phyloP scores from a whole-genome alignment of 2,797 vertebrate species.

The Lophius americanus region DNA sequence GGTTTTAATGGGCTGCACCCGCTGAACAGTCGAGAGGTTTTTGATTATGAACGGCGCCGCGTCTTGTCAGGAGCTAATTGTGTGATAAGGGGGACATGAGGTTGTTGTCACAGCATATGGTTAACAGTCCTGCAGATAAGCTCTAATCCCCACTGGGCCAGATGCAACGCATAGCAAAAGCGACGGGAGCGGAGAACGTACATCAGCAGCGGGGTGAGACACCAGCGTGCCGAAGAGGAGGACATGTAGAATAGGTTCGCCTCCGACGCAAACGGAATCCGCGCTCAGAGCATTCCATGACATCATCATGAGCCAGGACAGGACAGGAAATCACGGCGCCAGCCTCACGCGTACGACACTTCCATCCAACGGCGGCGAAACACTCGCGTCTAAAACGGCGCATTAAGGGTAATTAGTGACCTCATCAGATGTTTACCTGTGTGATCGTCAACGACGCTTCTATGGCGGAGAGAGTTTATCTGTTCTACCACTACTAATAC shows the following conservation, averaged over 20 bases:
- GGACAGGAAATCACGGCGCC: constrained; percentile 16
- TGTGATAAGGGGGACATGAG: constrained; percentile 67
- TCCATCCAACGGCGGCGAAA: constrained; percentile 24
- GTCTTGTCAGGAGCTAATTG: constrained; percentile 58
- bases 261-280: constrained; percentile 30
- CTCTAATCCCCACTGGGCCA: constrained; percentile 65
- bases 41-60: constrained; percentile 64
- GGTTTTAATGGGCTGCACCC: constrained; percentile 13
- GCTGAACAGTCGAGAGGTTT: constrained; percentile 45
- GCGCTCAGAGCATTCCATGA: constrained; percentile 27
- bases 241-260: constrained; percentile 13
- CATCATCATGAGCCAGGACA: too few relatives aligned
- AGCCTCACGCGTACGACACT: constrained; percentile 43
- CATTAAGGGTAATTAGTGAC: constrained; percentile 29
- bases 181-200: constrained; percentile 37
- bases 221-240: constrained; percentile 11
- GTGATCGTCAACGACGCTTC: too few relatives aligned
- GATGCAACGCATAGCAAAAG: constrained; percentile 67
- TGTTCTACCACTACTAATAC: too few relatives aligned
- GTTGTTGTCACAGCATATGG: constrained; percentile 66
- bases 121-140: constrained; percentile 70
- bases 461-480: background rate
- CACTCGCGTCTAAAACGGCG: constrained; percentile 49
- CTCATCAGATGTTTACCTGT: constrained; percentile 13
- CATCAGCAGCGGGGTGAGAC: constrained; percentile 23